Base-by-base conservation (phyloP, 2,797 vertebrate species). In the Lagodon rhomboides region DNA sequence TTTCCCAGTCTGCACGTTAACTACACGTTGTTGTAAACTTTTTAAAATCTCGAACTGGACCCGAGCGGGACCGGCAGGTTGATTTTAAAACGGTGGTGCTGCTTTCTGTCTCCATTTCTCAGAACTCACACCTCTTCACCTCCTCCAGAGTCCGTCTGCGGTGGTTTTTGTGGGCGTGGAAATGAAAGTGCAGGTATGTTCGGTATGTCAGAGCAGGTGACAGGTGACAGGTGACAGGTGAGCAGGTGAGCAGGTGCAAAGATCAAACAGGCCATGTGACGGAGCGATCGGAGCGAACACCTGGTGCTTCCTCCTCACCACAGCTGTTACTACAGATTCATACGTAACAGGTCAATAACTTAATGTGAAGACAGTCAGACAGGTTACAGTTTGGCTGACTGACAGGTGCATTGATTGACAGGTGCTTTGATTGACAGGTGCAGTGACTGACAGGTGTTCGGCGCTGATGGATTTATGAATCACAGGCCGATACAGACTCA, bases 101-200 rank as follows among this genome's bases (percentile, higher is more conserved):
- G 38, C 34, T 27, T 18, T 58, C 79, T 49, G 1, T n/a, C 51
- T 75, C n/a, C 0, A 2, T 67, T 80, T 80, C 72, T 67, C 2
- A 44, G 22, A 73, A 81, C 9, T 61, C 55, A 20, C 54, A 0
- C 55, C 41, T 23, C 1, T 59, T 55, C 22, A 12, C 23, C 4
- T 1, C 12, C 20, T 1, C 54, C 41, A 2, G 5, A 27, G 7
- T 13, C 12, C 13, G 1, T 8, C 11, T 11, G 17, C 1, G 12
- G 22, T 13, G 46, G 4, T 17, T 49, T 60, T 67, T 74, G 58
- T 30, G 49, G 17, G 11, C 5, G 8, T 22, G 34, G 17, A 72
- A 74, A 62, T 54, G 63, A 80, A 86, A 82, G 76, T 46, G 12
- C 25, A 75, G 79, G 79, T 73, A 61, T 69, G 75, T 46, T 17